A percentile compares a stretch with the other conserved stretches of the same genome.
phyloP scores from a whole-genome alignment of 2,888 invertebrate genomes.

The Drosophila kambysellisi region DNA sequence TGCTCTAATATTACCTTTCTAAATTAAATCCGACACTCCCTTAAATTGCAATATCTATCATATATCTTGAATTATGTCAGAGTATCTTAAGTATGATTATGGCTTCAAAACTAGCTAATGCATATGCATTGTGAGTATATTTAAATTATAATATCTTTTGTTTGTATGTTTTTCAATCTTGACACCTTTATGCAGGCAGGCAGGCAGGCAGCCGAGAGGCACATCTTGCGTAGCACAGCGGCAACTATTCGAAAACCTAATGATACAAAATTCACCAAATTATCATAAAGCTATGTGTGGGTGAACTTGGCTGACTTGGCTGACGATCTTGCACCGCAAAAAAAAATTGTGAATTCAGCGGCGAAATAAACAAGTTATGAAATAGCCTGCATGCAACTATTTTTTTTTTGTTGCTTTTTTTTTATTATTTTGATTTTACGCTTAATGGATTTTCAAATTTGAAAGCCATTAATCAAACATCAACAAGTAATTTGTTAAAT shows the following conservation, averaged over 20 bases:
- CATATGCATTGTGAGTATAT: slow-evolving; percentile 39
- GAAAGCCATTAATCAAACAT: slow-evolving; percentile 52
- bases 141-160: slow-evolving; percentile 1
- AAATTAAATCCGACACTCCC: background rate
- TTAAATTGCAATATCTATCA: background rate
- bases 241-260: slow-evolving; percentile 40
- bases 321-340: slow-evolving; percentile 11
- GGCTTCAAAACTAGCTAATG: slow-evolving; percentile 26
- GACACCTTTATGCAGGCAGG: slow-evolving; percentile 50
- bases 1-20: background rate
- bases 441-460: slow-evolving; percentile 46
- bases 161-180: slow-evolving; percentile 28
- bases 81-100: slow-evolving; percentile 7
- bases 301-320: slow-evolving; percentile 30
- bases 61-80: slow-evolving; percentile 18
- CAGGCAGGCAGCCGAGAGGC: slow-evolving; percentile 28
- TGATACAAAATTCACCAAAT: slow-evolving; percentile 42
- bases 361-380: slow-evolving; percentile 44
- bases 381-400: slow-evolving; percentile 54
- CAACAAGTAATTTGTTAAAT: slow-evolving; percentile 40
- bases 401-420: slow-evolving; percentile 26
- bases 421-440: slow-evolving; percentile 59
- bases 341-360: slow-evolving; percentile 8
- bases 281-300: slow-evolving; percentile 45
- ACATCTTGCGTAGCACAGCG: slow-evolving; percentile 56